Base-by-base conservation (phyloP, 1,140 invertebrate species). In the Listronotus bonariensis region DNA sequence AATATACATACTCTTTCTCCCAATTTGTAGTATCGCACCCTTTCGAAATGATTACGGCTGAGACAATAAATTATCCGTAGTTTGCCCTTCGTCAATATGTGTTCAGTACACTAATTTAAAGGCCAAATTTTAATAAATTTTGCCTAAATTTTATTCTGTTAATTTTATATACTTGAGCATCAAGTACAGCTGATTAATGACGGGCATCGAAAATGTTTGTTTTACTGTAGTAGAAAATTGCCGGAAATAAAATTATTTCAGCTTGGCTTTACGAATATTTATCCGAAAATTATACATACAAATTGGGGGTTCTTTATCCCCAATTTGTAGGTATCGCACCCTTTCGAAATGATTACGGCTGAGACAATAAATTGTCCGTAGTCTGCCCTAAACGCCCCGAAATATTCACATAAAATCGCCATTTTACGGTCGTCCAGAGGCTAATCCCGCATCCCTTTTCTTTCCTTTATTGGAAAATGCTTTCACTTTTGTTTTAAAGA, bases 401-500 rank as follows among this genome's bases (percentile, higher is more conserved):
- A 58, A 58, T 58, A 58, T 58, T 58, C 43, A 45, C 55, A 58
- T 58, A 58, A 58, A 58, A 58, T 58, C 31, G 31, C 42, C 55
- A 58, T 45, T 58, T 58, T 58, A 58, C 17, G 38, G 31, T 15
- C 42, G 43, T 14, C 42, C 55, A 15, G 55, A 58, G 55, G 55
- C 55, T 42, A 48, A 58, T 45, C 45, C 42, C 42, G 26, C 55
- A 56, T 56, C 54, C 42, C 40, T 43, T 56, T 56, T 56, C 40
- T 58, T 58, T 58, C 20, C 34, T 45, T 58, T 58, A 46, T 58
- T 26, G 42, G 42, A 42, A 45, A 58, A 58, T 46, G 43, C 42
- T 58, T 58, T 48, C 55, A 58, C 43, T 58, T 58, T 46, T 58
- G 14, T 48, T 58, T 41, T 34, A 34, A 42, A 32, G n/a, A 43